phyloP scores from a whole-genome alignment of 2,797 vertebrate genomes.

The Diglossa cyanea region DNA sequence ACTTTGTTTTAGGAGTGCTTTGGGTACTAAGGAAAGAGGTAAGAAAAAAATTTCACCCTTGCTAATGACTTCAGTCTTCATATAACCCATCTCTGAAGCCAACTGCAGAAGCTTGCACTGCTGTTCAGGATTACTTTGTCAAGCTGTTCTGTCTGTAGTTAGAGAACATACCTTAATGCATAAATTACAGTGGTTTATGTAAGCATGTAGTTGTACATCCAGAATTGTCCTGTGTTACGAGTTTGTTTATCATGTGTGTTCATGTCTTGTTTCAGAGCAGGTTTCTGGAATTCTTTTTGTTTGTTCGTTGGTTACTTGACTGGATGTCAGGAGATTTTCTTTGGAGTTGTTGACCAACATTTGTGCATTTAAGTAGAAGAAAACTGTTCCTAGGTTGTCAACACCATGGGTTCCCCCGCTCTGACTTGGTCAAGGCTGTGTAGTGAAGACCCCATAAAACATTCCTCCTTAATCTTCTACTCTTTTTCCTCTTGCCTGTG shows the following conservation, averaged over 20 bases:
- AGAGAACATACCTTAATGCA: not conserved
- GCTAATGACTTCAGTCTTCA: not conserved
- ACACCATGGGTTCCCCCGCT: not conserved
- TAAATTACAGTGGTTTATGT: not conserved
- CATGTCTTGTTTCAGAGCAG: not conserved
- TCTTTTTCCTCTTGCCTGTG: not conserved
- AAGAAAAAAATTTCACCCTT: not conserved
- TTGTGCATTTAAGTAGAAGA: not conserved
- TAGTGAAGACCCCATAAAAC: not conserved
- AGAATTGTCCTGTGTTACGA: accelerated
- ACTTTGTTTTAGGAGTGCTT: not conserved
- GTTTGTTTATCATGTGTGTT: not conserved
- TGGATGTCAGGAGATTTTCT: not conserved
- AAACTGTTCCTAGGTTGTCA: not conserved
- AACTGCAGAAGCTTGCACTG: not conserved
- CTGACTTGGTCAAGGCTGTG: not conserved
- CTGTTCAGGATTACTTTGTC: not conserved
- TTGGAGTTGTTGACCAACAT: not conserved
- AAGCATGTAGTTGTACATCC: not conserved
- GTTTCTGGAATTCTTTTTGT: not conserved
- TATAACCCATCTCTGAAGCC: not conserved
- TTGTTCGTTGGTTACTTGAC: not conserved
- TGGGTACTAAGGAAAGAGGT: not conserved
- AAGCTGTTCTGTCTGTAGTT: not conserved
- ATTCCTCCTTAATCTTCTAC: not conserved